Evolutionary conservation across 2,888 invertebrate species (phyloP).

Genomic region (Plebejus melissa): DNA sequence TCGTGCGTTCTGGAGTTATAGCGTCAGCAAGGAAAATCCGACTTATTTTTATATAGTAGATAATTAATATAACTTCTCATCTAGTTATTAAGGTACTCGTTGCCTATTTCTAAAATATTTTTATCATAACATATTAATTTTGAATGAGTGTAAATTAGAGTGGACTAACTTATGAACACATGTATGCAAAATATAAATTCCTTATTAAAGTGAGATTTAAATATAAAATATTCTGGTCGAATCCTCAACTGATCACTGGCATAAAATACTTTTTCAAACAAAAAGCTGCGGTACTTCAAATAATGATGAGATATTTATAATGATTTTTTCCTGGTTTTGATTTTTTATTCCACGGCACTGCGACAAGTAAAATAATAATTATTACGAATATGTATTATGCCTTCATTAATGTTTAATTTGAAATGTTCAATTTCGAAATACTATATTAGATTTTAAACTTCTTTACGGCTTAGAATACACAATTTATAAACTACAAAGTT

Average conservation of each 20-base stretch:
- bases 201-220: background rate
- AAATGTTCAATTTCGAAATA: background rate
- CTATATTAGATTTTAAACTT: background rate
- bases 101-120: no score
- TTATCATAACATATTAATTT: no score
- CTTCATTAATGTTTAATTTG: background rate
- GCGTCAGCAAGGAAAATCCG: no score
- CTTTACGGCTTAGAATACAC: background rate
- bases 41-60: no score
- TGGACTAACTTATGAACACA: background rate
- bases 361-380: slow-evolving; percentile 6
- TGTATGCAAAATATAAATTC: background rate
- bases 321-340: background rate
- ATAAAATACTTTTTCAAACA: slow-evolving; percentile 6
- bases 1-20: no score
- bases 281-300: slow-evolving; percentile 11
- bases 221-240: background rate
- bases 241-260: background rate
- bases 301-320: slow-evolving; percentile 8
- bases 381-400: background rate
- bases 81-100: no score
- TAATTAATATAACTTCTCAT: no score
- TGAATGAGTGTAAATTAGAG: background rate
- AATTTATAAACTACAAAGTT: background rate
- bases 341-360: background rate